A percentile compares a stretch with the other conserved stretches of the same genome.
These are phyloP conservation scores for Cerceris ruficornis DNA, from an alignment of 2,888 invertebrate species.

Conservation along the genomic window DNA sequence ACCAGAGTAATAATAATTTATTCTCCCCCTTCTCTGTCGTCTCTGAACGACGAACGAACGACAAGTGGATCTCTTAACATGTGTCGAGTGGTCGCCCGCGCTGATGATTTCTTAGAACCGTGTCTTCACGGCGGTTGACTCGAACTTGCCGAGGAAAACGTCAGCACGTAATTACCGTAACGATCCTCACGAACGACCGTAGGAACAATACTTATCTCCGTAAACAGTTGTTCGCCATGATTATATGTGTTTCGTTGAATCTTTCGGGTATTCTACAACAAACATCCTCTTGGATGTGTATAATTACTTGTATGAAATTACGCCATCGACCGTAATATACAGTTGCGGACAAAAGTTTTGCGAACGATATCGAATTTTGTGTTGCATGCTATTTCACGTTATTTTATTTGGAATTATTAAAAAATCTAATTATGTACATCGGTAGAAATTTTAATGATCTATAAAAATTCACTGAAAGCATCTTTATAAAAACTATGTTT, in stretches of 20 bases:
- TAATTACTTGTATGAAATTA: no score
- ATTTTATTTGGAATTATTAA: no score
- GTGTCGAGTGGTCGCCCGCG: constrained; percentile 62
- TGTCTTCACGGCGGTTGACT: constrained; percentile 70
- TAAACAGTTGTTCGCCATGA: constrained; percentile 7
- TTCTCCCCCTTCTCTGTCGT: constrained; percentile 50
- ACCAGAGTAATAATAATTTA: constrained; percentile 74
- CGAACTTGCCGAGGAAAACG: constrained; percentile 71
- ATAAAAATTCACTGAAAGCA: no score
- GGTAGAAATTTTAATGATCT: no score
- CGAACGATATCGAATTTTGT: no score
- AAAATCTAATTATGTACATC: no score
- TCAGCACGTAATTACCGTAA: constrained; percentile 77
- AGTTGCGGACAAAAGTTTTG: no score
- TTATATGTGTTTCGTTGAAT: not conserved
- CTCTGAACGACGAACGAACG: constrained; percentile 35
- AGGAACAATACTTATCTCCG: constrained; percentile 52
- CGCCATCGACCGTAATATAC: no score
- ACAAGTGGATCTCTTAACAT: constrained; percentile 69
- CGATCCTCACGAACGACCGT: constrained; percentile 64
- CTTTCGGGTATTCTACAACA: not conserved
- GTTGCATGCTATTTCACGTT: no score
- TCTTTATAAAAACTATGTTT: no score
- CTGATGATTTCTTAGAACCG: constrained; percentile 76
- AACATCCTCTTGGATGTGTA: no score